Base-by-base conservation (phyloP, 2,113 vertebrate species). In the Mionectes macconnelli region DNA sequence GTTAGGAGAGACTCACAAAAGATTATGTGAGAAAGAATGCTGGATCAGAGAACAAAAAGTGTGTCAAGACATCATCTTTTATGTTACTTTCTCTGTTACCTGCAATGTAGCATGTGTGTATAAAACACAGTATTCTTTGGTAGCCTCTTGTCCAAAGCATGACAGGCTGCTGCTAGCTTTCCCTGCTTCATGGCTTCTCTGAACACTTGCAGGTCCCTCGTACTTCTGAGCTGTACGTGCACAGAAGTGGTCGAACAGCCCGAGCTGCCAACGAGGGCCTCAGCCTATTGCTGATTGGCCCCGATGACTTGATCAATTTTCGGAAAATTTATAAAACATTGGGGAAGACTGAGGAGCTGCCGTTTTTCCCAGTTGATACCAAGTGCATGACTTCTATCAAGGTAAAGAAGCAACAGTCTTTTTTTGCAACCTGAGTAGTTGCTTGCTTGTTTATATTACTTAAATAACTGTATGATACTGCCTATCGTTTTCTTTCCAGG, bases 181-280 rank as follows among this genome's bases (percentile, higher is more conserved):
- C 21, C 25, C 0, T 28, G 39, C 70, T 87, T 84, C n/a, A 68
- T 40, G 45, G 6, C 14, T 87, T 25, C 62, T 64, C 31, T 75
- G 52, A 35, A 33, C 27, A 18, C 27, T 63, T 90, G 22, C 95
- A 99, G 99, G 98, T 99, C 42, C 99, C 99, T 19, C 98, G 99
- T 45, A 99, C 99, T 1, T 99, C 99, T 0, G 99, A 99, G 98
- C 98, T 99, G 2, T 99, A 99, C 0, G 98, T 99, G 47, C 99
- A 99, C 96, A 98, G 99, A 28, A 99, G 99, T 1, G 99, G 99
- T 64, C 97, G 99, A 39, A 99, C 99, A 14, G 99, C 99, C 17
- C 98, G 99, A 80, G 99, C 99, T 23, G 96, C 99, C 57, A 98
- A 88, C 11, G 98, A 99, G 57, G 99, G 99, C 68, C 98, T 99